A percentile compares a stretch with the other conserved stretches of the same genome.
Evolutionary conservation across 2,113 vertebrate species (phyloP).

Genomic region (Coracopsis vasa): DNA sequence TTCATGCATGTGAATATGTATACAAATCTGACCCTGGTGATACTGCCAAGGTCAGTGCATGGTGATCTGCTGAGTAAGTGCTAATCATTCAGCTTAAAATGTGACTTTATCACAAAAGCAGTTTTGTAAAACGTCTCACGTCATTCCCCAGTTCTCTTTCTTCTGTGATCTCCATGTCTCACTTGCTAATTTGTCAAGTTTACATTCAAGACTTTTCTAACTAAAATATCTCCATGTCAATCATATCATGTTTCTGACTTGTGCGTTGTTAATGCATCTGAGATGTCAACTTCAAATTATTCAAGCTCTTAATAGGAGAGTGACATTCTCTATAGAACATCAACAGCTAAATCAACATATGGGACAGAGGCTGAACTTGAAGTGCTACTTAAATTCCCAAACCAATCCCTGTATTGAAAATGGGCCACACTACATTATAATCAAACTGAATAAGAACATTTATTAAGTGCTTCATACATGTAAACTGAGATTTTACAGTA

Average conservation of each 20-base stretch:
- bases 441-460: neutral
- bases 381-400: neutral
- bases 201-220: neutral
- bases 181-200: neutral
- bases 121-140: neutral
- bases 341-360: neutral
- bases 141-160: neutral
- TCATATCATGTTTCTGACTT: neutral
- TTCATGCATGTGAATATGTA: conserved; percentile 12
- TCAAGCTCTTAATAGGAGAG: neutral
- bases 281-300: neutral
- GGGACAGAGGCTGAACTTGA: neutral
- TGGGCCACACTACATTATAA: neutral
- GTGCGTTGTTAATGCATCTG: neutral
- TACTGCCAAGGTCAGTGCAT: conserved; percentile 5
- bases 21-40: conserved; percentile 1
- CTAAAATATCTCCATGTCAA: neutral
- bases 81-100: conserved; percentile 37
- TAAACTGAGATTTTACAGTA: neutral
- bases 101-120: conserved; percentile 2
- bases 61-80: conserved; percentile 46
- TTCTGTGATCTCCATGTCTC: neutral
- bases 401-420: neutral
- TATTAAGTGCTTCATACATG: neutral
- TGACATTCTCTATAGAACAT: neutral